Evolutionary conservation across 2,113 vertebrate genomes (phyloP).

Genomic region (Gavia stellata): DNA sequence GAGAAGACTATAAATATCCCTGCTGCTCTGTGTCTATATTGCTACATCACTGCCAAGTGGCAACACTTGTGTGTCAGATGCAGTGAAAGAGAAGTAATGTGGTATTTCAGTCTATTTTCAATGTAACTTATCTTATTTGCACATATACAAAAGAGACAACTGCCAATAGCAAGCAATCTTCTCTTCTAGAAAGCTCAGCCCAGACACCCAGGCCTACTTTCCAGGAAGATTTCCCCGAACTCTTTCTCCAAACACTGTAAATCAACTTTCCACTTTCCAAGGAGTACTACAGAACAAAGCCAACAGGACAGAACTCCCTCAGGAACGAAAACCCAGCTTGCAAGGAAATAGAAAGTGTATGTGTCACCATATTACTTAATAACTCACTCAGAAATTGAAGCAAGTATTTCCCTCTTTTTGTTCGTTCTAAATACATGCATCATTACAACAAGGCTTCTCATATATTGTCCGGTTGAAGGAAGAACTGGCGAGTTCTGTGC

Average conservation of each 20-base stretch:
- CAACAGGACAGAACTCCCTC: not conserved
- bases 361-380: not conserved
- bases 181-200: not conserved
- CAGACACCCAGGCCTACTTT: not conserved
- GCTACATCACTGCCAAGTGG: not conserved
- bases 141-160: not conserved
- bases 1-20: not conserved
- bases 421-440: not conserved
- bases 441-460: not conserved
- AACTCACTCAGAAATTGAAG: not conserved
- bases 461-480: not conserved
- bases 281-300: not conserved
- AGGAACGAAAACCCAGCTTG: not conserved
- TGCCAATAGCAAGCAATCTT: not conserved
- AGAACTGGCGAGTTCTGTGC: not conserved
- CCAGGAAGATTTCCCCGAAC: not conserved
- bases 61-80: not conserved
- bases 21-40: not conserved
- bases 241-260: not conserved
- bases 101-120: not conserved
- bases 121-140: not conserved
- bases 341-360: not conserved
- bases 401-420: not conserved
- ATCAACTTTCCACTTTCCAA: not conserved
- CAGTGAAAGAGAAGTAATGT: not conserved